Conservation (phyloP, 2,797 vertebrate species). For the Phataginus tricuspis region DNA sequence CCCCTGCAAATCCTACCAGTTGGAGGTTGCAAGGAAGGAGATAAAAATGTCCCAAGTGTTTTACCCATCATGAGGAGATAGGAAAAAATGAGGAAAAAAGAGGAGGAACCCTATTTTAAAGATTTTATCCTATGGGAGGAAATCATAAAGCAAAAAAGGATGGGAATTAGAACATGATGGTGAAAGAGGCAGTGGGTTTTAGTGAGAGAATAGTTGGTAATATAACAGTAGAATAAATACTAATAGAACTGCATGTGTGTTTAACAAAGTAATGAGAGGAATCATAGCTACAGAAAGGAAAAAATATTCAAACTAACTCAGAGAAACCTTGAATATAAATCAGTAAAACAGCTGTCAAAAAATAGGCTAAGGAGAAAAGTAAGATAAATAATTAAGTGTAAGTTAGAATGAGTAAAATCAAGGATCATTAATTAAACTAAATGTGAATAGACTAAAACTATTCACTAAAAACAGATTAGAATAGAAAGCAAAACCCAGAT, state of each 20-base stretch:
- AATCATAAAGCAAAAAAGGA: background rate
- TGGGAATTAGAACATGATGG: background rate
- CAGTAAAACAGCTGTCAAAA: background rate
- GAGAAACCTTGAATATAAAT: background rate
- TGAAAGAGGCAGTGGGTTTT: background rate
- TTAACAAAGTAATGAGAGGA: background rate
- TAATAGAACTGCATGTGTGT: background rate
- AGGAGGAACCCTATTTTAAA: background rate
- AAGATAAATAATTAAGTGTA: background rate
- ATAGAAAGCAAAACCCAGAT: background rate
- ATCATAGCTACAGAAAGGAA: background rate
- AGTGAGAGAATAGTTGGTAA: background rate
- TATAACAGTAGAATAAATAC: constrained; percentile 21
- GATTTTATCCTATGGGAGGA: background rate
- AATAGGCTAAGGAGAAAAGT: background rate
- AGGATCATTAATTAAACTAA: background rate
- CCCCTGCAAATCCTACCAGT: background rate
- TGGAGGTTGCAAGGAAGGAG: background rate
- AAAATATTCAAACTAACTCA: background rate
- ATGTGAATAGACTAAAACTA: background rate
- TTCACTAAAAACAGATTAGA: background rate
- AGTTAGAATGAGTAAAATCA: background rate
- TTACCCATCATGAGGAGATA: background rate
- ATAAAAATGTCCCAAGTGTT: background rate
- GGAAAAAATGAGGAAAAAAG: background rate